A percentile compares a stretch with the other conserved stretches of the same genome.
Evolutionary conservation across 2,113 vertebrate species (phyloP).

Genomic region (Rhineura floridana): DNA sequence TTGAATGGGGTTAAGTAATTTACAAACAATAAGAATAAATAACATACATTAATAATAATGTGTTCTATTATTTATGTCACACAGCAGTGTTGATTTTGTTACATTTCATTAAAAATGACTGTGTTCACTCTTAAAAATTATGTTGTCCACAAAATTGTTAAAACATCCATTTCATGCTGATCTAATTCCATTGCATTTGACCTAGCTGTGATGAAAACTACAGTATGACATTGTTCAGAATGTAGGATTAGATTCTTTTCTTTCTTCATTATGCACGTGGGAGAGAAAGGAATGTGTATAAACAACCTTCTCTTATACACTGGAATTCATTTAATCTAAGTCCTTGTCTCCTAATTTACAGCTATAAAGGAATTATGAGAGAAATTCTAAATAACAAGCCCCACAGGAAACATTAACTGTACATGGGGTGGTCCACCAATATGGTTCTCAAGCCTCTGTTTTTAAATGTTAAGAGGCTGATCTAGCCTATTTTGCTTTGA

Average conservation of each 20-base stretch:
- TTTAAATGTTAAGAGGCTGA: neutral
- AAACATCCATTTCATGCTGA: neutral
- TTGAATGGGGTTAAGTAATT: neutral
- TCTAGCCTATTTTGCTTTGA: neutral
- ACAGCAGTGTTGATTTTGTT: neutral
- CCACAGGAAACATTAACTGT: neutral
- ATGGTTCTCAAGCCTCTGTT: neutral
- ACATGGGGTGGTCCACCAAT: neutral
- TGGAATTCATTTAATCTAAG: constrained; percentile 28
- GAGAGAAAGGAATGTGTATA: constrained; percentile 41
- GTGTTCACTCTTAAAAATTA: neutral
- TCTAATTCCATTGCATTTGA: neutral
- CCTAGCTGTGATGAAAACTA: neutral
- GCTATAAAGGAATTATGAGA: neutral
- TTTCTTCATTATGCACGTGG: neutral
- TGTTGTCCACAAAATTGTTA: neutral
- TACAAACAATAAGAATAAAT: neutral
- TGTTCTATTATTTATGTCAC: neutral
- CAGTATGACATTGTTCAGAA: constrained; percentile 11
- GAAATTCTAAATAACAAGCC: constrained; percentile 6
- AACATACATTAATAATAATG: neutral
- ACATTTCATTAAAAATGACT: neutral
- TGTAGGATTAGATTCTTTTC: neutral
- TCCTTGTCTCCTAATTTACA: constrained; percentile 13
- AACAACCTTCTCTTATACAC: constrained; percentile 16